Base-by-base conservation (phyloP, 35 echinoderm and acorn worm species). In the Amphiura filiformis region DNA sequence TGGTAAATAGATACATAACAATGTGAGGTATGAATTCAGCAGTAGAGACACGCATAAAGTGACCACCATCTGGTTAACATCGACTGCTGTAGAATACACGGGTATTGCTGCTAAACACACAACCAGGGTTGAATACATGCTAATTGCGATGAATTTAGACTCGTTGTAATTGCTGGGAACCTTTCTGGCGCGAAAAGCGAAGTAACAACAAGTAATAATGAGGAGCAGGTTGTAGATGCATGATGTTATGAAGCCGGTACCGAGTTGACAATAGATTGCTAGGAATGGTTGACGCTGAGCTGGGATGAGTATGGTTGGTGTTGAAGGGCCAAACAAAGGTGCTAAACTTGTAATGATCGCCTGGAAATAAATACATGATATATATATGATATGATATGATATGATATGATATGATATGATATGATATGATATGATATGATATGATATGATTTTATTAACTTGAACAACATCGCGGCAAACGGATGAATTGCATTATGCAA, bases 101-200 rank as follows among this genome's bases (percentile, higher is more conserved):
- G 94, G 89, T 28, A 87, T 34, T 38, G 82, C 91, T 12, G 94
- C 87, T 1, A 95, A 35, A 26, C 82, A 78, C 0, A 95, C 52
- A 0, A 95, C 65, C 14, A 95, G 35, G 0, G 94, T 86, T 31
- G 86, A 89, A 76, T 92, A 95, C 0, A 92, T 82, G 75, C 89
- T 85, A 38, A 95, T 85, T 0, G 85, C 90, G 32, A 95, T 92
- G 65, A 95, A 95, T 41, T 86, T 70, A 0, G 89, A 79, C 34
- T 95, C 89, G 65, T 92, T 92, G 41, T 95, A 95, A 77, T 95
- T 95, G 34, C 80, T 81, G 0, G 94, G 94, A 0, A 95, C 85
- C 28, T 83, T 70, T 17, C 94, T 76, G 1, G 94, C 52, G 0
- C 38, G 65, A 44, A 95, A 89, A 22, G 90, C 94, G 34, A 82